Base-by-base conservation (phyloP, 2,113 vertebrate species). In the Mirounga angustirostris region DNA sequence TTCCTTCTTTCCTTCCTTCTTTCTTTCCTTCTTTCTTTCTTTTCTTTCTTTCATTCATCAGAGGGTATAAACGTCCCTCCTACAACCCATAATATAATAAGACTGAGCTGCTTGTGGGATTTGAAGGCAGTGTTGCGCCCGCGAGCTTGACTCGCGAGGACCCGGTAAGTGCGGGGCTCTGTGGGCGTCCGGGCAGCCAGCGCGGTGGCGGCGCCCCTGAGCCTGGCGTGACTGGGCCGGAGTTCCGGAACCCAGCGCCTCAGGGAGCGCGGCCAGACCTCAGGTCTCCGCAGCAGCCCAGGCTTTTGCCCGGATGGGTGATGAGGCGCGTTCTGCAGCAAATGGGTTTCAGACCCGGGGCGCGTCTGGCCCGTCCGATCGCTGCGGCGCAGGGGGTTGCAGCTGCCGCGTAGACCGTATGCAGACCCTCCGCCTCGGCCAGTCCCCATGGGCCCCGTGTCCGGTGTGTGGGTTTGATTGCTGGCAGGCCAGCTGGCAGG, bases 361-460 rank as follows among this genome's bases (percentile, higher is more conserved):
- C 4, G 10, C 52, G 5, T 28, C 15, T 7, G 46, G 46, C 46
- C 46, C 7, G 46, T 8, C 46, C 7, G 7, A 46, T 73, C 63
- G 69, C 1, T 40, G 2, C 4, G 24, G 7, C 52, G 22, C 15
- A 43, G 24, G 59, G 33, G 9, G 30, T 76, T n/a, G 4, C 33
- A 52, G 21, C 8, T 61, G 24, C n/a, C 59, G 36, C 0, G 21
- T n/a, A n/a, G 2, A 3, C 14, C 13, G 9, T 12, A 14, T 6
- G 15, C n/a, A 30, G 12, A 13, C 1, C 56, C 9, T 46, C 13
- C 8, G 30, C 4, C 33, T 58, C 30, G 50, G 56, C 13, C 16
- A 4, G 26, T 65, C 22, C n/a, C 4, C 4, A 16, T 2, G 11
- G n/a, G 50, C 21, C 12, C 36, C 63, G 63, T 50, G 28, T 30